Evolutionary conservation across 2,797 vertebrate species (phyloP).

Genomic region (Apogon talboti): DNA sequence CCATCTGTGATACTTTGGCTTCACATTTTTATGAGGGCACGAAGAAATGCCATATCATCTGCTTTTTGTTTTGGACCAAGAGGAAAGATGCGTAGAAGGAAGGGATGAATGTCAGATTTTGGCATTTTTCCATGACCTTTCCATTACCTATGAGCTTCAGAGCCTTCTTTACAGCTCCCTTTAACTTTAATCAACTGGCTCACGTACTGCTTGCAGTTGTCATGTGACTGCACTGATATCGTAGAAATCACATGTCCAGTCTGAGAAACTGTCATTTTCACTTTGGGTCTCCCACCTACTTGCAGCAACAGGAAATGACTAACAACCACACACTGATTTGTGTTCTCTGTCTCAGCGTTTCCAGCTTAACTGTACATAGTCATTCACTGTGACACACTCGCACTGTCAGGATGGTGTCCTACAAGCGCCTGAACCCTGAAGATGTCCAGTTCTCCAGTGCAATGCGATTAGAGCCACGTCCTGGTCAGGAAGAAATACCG

Average conservation of each 20-base stretch:
- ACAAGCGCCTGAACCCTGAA: constrained; percentile 77
- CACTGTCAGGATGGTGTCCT: constrained; percentile 70
- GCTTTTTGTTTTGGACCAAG: no score
- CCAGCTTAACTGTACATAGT: not conserved
- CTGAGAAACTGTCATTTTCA: not conserved
- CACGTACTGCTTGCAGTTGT: not conserved
- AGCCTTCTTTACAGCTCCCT: no score
- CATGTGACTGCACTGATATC: not conserved
- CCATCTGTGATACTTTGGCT: no score
- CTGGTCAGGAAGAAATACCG: constrained; percentile 39
- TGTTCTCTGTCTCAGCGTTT: not conserved
- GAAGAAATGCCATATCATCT: no score
- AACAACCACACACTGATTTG: not conserved
- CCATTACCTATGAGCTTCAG: no score
- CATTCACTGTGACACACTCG: not conserved
- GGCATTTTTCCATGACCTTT: no score
- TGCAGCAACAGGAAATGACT: not conserved
- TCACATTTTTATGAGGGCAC: no score
- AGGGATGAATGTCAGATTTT: no score
- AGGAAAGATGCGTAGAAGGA: no score
- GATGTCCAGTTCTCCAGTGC: constrained; percentile 70
- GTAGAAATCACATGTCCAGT: not conserved
- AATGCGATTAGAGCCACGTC: constrained; percentile 45
- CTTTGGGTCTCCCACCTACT: not conserved
- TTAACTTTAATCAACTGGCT: no score